A percentile compares a stretch with the other conserved stretches of the same genome.
These are phyloP conservation scores for Anas capensis DNA, from an alignment of 2,797 vertebrate species.

Conservation along the genomic window DNA sequence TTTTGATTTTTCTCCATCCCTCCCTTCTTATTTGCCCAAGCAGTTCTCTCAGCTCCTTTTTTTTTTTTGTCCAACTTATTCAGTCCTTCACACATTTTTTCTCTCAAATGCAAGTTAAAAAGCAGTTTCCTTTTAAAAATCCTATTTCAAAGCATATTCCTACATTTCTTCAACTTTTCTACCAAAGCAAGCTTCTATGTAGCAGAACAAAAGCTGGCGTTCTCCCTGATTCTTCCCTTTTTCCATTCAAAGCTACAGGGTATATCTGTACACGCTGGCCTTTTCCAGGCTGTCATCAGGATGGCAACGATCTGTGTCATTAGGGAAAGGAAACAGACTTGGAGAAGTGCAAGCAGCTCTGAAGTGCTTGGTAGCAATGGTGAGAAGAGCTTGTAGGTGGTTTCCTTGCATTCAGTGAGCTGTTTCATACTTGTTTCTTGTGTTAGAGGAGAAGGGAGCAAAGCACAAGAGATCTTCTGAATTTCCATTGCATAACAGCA, in stretches of 20 bases:
- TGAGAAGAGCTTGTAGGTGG: neutral
- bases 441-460: neutral
- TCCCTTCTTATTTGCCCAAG: neutral
- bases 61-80: neutral
- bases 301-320: neutral
- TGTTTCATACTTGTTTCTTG: neutral
- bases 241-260: neutral
- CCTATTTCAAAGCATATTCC: conserved; percentile 21
- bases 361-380: neutral
- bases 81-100: neutral
- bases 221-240: neutral
- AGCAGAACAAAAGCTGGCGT: neutral
- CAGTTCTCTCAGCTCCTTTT: neutral
- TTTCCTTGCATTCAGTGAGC: neutral
- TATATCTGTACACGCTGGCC: rapidly evolving
- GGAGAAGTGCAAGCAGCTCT: neutral
- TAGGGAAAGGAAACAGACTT: neutral
- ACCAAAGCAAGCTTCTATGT: neutral
- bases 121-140: neutral
- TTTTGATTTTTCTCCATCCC: neutral
- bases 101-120: neutral
- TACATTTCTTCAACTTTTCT: neutral
- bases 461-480: neutral
- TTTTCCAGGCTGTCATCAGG: neutral
- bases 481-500: neutral